Percentiles rank a stretch among this genome's conserved stretches.
Evolutionary conservation across 1,140 invertebrate species (phyloP).

Genomic region (Leguminivora glycinivorella): DNA sequence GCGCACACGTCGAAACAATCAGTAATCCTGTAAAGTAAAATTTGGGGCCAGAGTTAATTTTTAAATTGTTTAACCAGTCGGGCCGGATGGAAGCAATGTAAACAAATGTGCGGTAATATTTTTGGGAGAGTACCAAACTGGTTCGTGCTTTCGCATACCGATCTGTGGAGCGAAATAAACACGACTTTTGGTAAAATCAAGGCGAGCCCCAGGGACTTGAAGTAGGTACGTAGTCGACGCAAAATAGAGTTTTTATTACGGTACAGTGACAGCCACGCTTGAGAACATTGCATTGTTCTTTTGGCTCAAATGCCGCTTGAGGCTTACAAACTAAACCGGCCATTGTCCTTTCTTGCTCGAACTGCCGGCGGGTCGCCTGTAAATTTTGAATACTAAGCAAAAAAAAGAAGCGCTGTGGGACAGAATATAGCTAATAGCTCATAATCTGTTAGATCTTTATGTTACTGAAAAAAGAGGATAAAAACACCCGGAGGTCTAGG

Average conservation of each 20-base stretch:
- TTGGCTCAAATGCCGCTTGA: slow-evolving; percentile 13
- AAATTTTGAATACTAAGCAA: background rate
- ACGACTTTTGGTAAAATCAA: slow-evolving; percentile 13
- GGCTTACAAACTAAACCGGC: slow-evolving; percentile 17
- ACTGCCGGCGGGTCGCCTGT: background rate
- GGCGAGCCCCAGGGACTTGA: background rate
- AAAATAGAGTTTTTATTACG: slow-evolving; percentile 26
- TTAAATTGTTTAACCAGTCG: slow-evolving; percentile 15
- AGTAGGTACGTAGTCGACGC: background rate
- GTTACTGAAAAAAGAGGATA: background rate
- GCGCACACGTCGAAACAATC: background rate
- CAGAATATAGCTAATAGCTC: too few species aligned
- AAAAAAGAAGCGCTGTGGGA: background rate
- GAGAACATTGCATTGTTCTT: slow-evolving; percentile 26
- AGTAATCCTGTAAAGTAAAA: slow-evolving; percentile 7
- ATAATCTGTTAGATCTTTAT: background rate
- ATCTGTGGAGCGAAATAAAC: background rate
- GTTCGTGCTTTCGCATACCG: background rate
- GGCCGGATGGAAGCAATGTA: background rate
- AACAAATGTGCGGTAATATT: background rate
- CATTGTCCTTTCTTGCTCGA: slow-evolving; percentile 2
- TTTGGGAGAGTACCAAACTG: background rate
- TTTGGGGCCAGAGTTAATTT: slow-evolving; percentile 12
- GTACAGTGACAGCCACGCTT: slow-evolving; percentile 22
- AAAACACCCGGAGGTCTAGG: too few species aligned